These are phyloP conservation scores for Aphis gossypii DNA, from an alignment of 1,140 invertebrate species.

Conservation along the genomic window DNA sequence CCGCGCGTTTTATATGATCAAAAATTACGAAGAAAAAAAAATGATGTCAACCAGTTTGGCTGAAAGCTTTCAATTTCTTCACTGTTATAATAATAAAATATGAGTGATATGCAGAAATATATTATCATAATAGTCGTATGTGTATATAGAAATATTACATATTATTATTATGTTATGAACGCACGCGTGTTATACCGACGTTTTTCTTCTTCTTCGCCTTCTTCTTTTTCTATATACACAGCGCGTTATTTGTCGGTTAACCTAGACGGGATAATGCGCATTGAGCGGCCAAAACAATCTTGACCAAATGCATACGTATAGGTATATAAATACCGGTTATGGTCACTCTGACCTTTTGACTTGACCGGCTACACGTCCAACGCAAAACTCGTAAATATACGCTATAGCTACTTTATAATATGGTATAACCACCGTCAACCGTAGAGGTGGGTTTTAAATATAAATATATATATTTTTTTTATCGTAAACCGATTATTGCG, in stretches of 20 bases:
- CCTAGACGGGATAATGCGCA: not conserved
- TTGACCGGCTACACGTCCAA: conserved; percentile 28
- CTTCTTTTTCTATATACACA: not conserved
- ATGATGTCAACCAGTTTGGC: not conserved
- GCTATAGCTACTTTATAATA: not conserved
- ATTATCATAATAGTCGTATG: not conserved
- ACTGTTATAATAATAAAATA: not conserved
- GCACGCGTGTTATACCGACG: not conserved
- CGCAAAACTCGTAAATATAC: conserved; percentile 11
- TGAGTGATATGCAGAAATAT: not conserved
- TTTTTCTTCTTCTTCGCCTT: not conserved
- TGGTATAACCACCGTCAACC: not conserved
- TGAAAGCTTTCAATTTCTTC: conserved; percentile 35
- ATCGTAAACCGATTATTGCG: not conserved
- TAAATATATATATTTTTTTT: not conserved
- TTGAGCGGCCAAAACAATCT: conserved; percentile 10
- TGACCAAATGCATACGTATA: not conserved
- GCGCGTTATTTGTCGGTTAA: not conserved
- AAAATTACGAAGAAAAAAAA: not conserved
- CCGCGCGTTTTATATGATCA: not conserved
- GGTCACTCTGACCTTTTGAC: conserved; percentile 51
- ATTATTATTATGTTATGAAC: not conserved
- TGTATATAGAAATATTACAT: not conserved
- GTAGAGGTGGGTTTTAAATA: not conserved
- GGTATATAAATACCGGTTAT: conserved; percentile 51